Evolutionary conservation across 2,797 vertebrate species (phyloP).

Genomic region (Ambastaia sidthimunki): DNA sequence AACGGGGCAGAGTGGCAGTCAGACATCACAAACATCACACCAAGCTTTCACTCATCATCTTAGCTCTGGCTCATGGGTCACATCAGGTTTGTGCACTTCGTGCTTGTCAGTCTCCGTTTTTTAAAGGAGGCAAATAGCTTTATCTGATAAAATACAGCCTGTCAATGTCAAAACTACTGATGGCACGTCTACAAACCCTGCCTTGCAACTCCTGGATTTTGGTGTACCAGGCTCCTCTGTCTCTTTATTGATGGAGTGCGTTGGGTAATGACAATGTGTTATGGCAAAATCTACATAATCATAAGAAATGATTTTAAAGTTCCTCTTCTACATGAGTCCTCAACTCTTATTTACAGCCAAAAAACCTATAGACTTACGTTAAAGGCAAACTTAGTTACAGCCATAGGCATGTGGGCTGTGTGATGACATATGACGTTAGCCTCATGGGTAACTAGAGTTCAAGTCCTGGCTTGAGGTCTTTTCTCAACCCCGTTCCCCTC

Average conservation of each 20-base stretch:
- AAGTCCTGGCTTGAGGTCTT: not conserved
- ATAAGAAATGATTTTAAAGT: not conserved
- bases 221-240: not conserved
- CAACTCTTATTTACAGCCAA: conserved; percentile 4
- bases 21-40: conserved; percentile 15
- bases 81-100: not conserved
- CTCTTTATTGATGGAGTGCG: not conserved
- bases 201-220: conserved; percentile 4
- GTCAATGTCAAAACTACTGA: not conserved
- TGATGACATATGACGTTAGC: not conserved
- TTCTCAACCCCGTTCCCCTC: not conserved
- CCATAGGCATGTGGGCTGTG: not conserved
- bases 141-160: not conserved
- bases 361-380: not conserved
- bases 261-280: not conserved
- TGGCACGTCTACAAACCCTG: not conserved
- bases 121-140: not conserved
- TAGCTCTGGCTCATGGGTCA: not conserved
- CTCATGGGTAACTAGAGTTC: not conserved
- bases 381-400: not conserved
- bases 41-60: conserved; percentile 9
- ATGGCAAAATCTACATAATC: conserved; percentile 18
- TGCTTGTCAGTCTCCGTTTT: not conserved
- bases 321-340: conserved; percentile 17
- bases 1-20: not conserved